Percentiles rank a stretch among this genome's conserved stretches.
Evolutionary conservation across 1,140 invertebrate species (phyloP).

Genomic region (Glomeris maerens): DNA sequence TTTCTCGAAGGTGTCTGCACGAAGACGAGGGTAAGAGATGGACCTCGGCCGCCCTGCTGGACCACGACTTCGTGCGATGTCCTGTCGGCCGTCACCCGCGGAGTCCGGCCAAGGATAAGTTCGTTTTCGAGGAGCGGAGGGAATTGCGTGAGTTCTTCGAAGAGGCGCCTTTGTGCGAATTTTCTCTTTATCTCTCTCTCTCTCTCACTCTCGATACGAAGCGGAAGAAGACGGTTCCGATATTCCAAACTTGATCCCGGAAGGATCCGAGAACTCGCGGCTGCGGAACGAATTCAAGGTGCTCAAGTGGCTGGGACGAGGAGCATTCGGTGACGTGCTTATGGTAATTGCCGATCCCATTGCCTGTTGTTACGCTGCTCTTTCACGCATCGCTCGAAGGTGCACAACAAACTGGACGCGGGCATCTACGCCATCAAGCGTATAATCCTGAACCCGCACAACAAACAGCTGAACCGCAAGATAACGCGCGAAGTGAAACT

Average conservation of each 20-base stretch:
- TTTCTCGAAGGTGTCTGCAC: no score
- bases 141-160: slow-evolving; percentile 25
- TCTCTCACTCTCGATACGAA: slow-evolving; percentile 2
- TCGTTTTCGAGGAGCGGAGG: slow-evolving; percentile 20
- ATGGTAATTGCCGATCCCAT: slow-evolving; percentile 55
- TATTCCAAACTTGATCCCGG: background rate
- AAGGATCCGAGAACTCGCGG: slow-evolving; percentile 40
- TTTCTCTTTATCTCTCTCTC: slow-evolving; percentile 6
- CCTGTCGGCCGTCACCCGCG: background rate
- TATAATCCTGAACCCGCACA: slow-evolving; percentile 76
- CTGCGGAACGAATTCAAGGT: slow-evolving; percentile 77
- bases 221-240: background rate
- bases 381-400: slow-evolving; percentile 33
- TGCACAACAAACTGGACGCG: slow-evolving; percentile 81
- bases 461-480: slow-evolving; percentile 72
- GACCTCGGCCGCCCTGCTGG: no score
- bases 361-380: background rate
- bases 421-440: slow-evolving; percentile 89
- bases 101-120: background rate
- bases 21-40: no score
- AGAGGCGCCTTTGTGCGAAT: slow-evolving; percentile 18
- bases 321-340: slow-evolving; percentile 89
- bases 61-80: no score
- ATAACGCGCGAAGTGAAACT: slow-evolving; percentile 91
- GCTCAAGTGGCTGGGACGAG: slow-evolving; percentile 70